phyloP scores from a whole-genome alignment of 2,888 invertebrate genomes.

The Ophraella communa region DNA sequence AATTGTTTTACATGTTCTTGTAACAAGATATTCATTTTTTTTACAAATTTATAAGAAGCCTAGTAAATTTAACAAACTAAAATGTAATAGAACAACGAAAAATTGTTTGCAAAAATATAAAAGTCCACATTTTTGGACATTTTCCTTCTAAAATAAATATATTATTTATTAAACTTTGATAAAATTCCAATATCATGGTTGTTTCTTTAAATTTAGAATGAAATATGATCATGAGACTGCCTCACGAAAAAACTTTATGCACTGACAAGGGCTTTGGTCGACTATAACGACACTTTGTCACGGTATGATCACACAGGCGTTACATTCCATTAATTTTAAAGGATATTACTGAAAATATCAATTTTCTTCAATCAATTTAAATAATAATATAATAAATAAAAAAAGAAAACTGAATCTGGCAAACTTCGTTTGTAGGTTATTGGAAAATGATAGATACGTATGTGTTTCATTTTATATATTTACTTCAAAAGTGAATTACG shows the following conservation, averaged over 20 bases:
- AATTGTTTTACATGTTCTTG: too few relatives aligned
- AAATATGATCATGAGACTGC: conserved; percentile 37
- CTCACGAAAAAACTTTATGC: conserved; percentile 37
- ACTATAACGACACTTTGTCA: conserved; percentile 38
- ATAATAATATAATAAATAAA: too few relatives aligned
- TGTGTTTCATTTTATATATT: conserved; percentile 16
- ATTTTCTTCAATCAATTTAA: too few relatives aligned
- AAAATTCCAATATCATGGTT: conserved; percentile 34
- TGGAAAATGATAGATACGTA: not conserved
- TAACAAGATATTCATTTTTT: too few relatives aligned
- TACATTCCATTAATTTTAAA: not conserved
- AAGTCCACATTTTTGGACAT: too few relatives aligned
- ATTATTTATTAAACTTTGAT: conserved; percentile 24
- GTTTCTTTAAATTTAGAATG: conserved; percentile 37
- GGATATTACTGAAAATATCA: not conserved
- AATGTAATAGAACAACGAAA: too few relatives aligned
- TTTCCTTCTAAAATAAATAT: conserved; percentile 19
- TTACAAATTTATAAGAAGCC: too few relatives aligned
- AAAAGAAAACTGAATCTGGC: too few relatives aligned
- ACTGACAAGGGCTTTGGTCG: conserved; percentile 31
- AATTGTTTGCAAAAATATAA: too few relatives aligned
- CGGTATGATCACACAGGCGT: conserved; percentile 28
- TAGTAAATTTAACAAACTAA: too few relatives aligned
- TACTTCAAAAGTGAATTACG: conserved; percentile 27
- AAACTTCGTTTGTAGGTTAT: not conserved